Evolutionary conservation across 2,113 vertebrate species (phyloP).

Genomic region (Paratilapia polleni): DNA sequence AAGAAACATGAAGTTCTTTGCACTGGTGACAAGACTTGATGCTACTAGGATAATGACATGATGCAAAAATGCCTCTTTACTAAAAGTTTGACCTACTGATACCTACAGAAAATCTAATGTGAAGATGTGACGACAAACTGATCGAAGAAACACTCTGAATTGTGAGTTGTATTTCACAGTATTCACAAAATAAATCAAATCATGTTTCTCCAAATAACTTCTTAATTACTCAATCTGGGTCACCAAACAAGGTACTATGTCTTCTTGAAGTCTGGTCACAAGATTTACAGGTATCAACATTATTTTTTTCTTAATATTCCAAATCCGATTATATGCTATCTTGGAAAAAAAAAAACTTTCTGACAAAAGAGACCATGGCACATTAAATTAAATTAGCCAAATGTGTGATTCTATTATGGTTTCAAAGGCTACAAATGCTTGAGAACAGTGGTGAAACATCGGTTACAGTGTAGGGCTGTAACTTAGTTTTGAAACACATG

Average conservation of each 20-base stretch:
- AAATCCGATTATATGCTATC: slow-evolving; percentile 45
- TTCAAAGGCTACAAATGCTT: background rate
- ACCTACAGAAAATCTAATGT: slow-evolving; percentile 6
- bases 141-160: background rate
- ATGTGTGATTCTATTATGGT: slow-evolving; percentile 5
- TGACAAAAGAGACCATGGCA: slow-evolving; percentile 14
- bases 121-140: background rate
- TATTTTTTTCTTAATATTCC: slow-evolving; percentile 22
- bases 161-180: slow-evolving; percentile 2
- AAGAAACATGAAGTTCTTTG: background rate
- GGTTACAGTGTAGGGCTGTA: background rate
- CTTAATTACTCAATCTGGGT: background rate
- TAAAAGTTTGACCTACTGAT: background rate
- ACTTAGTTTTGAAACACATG: background rate
- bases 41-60: background rate
- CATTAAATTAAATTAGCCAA: slow-evolving; percentile 23
- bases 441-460: background rate
- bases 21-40: background rate
- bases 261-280: slow-evolving; percentile 41
- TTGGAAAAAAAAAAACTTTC: background rate
- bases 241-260: slow-evolving; percentile 12
- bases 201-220: slow-evolving; percentile 1
- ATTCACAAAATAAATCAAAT: slow-evolving; percentile 16
- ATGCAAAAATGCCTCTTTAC: background rate
- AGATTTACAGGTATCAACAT: slow-evolving; percentile 15